phyloP scores from a whole-genome alignment of 2,797 vertebrate genomes.

The Parauchenoglanis ngamensis region DNA sequence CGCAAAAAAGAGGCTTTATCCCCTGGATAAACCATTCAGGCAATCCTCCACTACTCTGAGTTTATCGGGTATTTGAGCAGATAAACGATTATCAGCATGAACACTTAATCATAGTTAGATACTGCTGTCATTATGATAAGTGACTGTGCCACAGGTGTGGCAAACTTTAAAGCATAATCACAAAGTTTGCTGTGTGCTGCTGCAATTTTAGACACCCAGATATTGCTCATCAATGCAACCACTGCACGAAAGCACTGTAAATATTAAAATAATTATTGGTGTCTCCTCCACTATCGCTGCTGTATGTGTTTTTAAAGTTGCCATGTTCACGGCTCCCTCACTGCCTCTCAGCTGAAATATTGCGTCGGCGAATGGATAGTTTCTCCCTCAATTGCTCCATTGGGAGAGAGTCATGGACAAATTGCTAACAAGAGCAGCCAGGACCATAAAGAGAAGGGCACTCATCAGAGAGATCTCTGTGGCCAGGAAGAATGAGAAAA shows the following conservation, averaged over 20 bases:
- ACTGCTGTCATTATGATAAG: neutral
- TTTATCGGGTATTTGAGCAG: constrained; percentile 1
- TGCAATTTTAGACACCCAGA: constrained; percentile 19
- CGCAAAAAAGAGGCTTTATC: constrained; percentile 20
- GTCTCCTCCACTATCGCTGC: constrained; percentile 6
- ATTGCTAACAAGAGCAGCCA: constrained; percentile 52
- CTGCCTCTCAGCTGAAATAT: constrained; percentile 56
- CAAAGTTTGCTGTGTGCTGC: constrained; percentile 15
- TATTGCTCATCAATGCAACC: constrained; percentile 43
- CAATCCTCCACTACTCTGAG: constrained; percentile 5
- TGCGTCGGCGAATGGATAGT: constrained; percentile 37
- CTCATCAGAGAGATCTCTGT: constrained; percentile 47
- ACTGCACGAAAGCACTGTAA: constrained; percentile 30
- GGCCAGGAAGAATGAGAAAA: constrained; percentile 3
- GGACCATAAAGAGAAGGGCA: constrained; percentile 32
- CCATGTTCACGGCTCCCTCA: constrained; percentile 37
- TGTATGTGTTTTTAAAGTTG: constrained; percentile 38
- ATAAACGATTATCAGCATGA: constrained; percentile 23
- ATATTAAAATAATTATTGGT: constrained; percentile 26
- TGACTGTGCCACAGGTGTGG: neutral
- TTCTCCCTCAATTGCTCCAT: constrained; percentile 51
- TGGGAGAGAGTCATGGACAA: constrained; percentile 46
- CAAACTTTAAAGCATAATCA: constrained; percentile 8
- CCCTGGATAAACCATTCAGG: constrained; percentile 31
- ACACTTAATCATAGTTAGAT: neutral